phyloP scores from a whole-genome alignment of 2,888 invertebrate genomes.

The Pseudoips prasinana region DNA sequence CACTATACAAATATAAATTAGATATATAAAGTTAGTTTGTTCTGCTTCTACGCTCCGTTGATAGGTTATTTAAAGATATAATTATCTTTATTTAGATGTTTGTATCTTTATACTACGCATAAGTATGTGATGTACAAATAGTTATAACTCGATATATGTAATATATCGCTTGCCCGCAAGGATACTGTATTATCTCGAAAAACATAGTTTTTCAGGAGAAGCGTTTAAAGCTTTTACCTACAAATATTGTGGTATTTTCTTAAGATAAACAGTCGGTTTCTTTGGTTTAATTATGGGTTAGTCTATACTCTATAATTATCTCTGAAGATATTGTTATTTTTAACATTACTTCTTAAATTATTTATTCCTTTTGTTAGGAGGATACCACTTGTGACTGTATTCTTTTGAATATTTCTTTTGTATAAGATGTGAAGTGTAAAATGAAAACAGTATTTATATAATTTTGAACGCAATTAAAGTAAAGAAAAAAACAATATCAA shows the following conservation, averaged over 20 bases:
- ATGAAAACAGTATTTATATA: slow-evolving; percentile 13
- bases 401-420: slow-evolving; percentile 13
- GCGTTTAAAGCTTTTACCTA: not conserved
- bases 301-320: slow-evolving; percentile 14
- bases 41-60: too few species aligned
- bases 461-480: slow-evolving; percentile 7
- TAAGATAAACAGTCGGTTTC: slow-evolving; percentile 3
- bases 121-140: too few species aligned
- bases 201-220: not conserved
- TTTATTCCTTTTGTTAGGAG: slow-evolving; percentile 15
- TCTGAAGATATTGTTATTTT: slow-evolving; percentile 12
- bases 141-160: too few species aligned
- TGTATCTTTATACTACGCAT: too few species aligned
- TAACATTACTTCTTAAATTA: slow-evolving; percentile 14
- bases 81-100: too few species aligned
- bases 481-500: too few species aligned
- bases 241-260: slow-evolving; percentile 1
- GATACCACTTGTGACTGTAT: slow-evolving; percentile 15
- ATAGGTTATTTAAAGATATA: too few species aligned
- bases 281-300: slow-evolving; percentile 11
- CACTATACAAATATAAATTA: slow-evolving; percentile 22
- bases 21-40: slow-evolving; percentile 18
- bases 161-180: slow-evolving; percentile 1
- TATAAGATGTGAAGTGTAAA: slow-evolving; percentile 11
- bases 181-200: slow-evolving; percentile 1